Base-by-base conservation (phyloP, 2,113 vertebrate genomes). In the Datnioides undecimradiatus region DNA sequence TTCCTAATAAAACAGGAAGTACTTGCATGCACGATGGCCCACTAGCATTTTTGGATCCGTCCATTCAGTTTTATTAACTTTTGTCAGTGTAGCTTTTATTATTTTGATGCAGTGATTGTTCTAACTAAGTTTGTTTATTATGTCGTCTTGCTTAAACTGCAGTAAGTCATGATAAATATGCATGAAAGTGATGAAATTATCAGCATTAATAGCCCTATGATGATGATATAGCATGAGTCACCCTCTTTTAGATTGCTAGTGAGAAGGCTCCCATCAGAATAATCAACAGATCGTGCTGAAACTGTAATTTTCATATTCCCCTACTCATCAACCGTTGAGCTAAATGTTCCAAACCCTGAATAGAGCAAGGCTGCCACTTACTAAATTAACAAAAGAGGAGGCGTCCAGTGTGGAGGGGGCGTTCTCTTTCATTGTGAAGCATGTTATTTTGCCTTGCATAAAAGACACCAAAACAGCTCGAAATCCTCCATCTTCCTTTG, bases 401-500 rank as follows among this genome's bases (percentile, higher is more conserved):
- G 21, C 40, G 19, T 40, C 25, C 54, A 48, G 64, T 73, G 57
- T 27, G 11, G 29, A 46, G 21, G 17, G 27, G 25, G 11, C 8
- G 0, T 76, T 77, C 57, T 58, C 27, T 65, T 31, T 60, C 0
- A 51, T 51, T 62, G 45, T 48, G 4, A 46, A 55, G 34, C 21
- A 0, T 67, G 55, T 31, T 31, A 27, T 77, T 80, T 65, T 27
- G 21, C 36, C 48, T 45, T 19, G 5, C 48, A 43, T 43, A 23
- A 66, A 57, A 62, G 54, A 54, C 36, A 14, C n/a, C 16, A 21
- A n/a, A 69, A 52, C 33, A 13, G 29, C 27, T 58, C 40, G 0
- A 25, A 52, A 67, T 51, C 17, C 25, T 33, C 33, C 43, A 23
- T 48, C 66, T 70, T 40, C 27, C 45, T 74, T 76, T 87, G 45